Evolutionary conservation across 2,797 vertebrate genomes (phyloP).

Genomic region (Falco rusticolus): DNA sequence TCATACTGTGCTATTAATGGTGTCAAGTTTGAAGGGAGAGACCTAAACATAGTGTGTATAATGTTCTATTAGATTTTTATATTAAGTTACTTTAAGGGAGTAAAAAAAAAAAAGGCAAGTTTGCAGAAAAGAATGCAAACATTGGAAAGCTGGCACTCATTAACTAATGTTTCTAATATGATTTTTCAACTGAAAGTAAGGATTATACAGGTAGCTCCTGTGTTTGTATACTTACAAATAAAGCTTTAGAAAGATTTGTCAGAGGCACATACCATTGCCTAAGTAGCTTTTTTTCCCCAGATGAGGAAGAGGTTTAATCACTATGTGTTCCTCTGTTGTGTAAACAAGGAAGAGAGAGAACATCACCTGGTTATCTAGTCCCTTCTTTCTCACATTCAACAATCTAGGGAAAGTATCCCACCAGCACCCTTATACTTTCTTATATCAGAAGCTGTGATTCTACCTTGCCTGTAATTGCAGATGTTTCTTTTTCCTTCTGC

Average conservation of each 20-base stretch:
- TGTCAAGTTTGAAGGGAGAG: background rate
- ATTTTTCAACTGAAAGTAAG: background rate
- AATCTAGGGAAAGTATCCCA: background rate
- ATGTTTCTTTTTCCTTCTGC: background rate
- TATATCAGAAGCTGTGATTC: background rate
- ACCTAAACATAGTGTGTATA: accelerated
- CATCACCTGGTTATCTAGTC: background rate
- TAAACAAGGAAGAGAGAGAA: background rate
- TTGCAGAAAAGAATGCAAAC: background rate
- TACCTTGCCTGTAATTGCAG: background rate
- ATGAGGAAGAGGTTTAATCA: background rate
- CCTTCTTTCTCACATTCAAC: background rate
- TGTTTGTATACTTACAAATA: background rate
- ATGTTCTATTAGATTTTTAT: background rate
- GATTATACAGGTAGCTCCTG: background rate
- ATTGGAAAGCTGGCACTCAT: background rate
- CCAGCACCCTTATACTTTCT: background rate
- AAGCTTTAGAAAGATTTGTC: background rate
- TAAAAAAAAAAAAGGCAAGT: background rate
- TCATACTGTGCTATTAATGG: background rate
- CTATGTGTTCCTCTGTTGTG: background rate
- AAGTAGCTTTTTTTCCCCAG: background rate
- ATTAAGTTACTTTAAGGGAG: background rate
- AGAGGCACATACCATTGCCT: background rate
- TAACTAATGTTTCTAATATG: background rate